Percentiles rank a stretch among this genome's conserved stretches.
phyloP scores from a whole-genome alignment of 2,888 invertebrate species.

The Limnephilus lunatus region DNA sequence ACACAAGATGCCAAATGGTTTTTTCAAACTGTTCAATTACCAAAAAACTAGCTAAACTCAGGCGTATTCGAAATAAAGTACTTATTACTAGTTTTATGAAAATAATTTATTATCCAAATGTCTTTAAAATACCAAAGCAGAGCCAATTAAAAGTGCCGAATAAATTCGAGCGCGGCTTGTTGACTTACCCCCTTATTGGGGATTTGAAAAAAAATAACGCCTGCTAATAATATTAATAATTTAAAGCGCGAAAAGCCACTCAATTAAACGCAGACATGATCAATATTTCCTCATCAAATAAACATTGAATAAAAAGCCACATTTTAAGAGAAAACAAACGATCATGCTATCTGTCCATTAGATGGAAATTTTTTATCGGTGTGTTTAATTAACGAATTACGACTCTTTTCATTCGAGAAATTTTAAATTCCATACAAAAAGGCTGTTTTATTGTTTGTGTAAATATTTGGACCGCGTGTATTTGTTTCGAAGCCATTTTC shows the following conservation, averaged over 20 bases:
- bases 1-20: neutral
- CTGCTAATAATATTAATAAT: constrained; percentile 11
- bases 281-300: constrained; percentile 50
- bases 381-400: constrained; percentile 59
- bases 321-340: constrained; percentile 42
- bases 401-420: constrained; percentile 53
- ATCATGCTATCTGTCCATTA: constrained; percentile 54
- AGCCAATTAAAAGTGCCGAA: neutral
- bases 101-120: neutral
- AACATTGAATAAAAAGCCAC: constrained; percentile 46
- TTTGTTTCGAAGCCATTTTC: constrained; percentile 55
- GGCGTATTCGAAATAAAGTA: neutral
- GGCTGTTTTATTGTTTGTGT: constrained; percentile 57
- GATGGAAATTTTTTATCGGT: constrained; percentile 55
- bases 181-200: neutral
- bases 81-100: neutral
- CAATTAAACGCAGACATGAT: constrained; percentile 44
- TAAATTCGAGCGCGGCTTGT: neutral
- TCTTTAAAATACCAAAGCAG: neutral
- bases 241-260: constrained; percentile 10
- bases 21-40: neutral
- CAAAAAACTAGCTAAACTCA: neutral
- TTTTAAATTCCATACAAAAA: constrained; percentile 54
- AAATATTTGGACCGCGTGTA: constrained; percentile 52
- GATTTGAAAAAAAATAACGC: neutral